Evolutionary conservation across 2,113 vertebrate species (phyloP).

Genomic region (Naja naja): DNA sequence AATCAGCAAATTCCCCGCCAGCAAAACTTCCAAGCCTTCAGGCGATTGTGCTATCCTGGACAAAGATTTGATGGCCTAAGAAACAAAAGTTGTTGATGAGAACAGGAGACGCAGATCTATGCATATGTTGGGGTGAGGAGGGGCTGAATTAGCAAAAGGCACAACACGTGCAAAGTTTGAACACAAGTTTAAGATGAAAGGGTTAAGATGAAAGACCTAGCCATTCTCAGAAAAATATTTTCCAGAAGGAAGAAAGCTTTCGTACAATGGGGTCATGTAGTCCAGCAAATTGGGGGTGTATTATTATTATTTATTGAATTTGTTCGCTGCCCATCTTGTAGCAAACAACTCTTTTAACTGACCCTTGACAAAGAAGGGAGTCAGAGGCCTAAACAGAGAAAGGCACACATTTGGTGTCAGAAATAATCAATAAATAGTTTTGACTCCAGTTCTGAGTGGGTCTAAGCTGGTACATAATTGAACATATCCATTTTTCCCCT

Average conservation of each 20-base stretch:
- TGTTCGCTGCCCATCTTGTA: background rate
- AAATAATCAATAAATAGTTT: background rate
- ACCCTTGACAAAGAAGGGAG: background rate
- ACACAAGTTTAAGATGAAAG: background rate
- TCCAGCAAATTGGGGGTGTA: background rate
- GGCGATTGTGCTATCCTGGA: conserved; percentile 78
- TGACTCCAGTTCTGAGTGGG: background rate
- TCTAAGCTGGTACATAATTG: background rate
- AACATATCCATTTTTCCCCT: background rate
- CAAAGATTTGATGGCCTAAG: conserved; percentile 84
- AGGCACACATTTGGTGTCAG: too few species aligned
- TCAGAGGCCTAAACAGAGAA: background rate
- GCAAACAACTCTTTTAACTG: background rate
- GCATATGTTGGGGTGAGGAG: fast-evolving
- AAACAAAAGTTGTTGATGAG: background rate
- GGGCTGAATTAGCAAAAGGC: fast-evolving
- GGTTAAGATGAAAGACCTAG: background rate
- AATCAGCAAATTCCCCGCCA: conserved; percentile 78
- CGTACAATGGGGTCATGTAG: background rate
- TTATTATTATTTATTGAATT: background rate
- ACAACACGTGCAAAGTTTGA: background rate
- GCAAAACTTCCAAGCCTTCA: conserved; percentile 83
- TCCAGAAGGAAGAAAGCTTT: background rate
- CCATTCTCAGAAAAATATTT: background rate
- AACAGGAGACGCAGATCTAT: background rate